Percentiles rank a stretch among this genome's conserved stretches.
phyloP scores from a whole-genome alignment of 35 echinoderm and acorn worm genomes.

The Ophiothrix spiculata region DNA sequence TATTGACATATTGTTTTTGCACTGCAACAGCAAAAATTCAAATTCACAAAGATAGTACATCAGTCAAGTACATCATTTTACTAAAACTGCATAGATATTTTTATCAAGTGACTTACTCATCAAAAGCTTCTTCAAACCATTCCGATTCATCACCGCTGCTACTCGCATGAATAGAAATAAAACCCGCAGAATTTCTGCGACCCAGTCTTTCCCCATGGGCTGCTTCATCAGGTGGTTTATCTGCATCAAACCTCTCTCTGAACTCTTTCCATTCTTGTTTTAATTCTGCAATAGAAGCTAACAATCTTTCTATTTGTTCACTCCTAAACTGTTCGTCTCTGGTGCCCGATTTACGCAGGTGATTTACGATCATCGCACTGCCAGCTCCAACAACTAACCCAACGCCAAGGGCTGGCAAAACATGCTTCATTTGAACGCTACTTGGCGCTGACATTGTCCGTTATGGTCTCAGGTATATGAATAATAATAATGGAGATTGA shows the following conservation, averaged over 20 bases:
- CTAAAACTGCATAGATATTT: no score
- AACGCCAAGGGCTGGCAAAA: conserved; percentile 55
- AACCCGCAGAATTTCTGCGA: conserved; percentile 18
- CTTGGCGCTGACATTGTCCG: background rate
- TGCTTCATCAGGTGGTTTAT: background rate
- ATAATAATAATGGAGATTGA: no score
- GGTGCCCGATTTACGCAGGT: conserved; percentile 1
- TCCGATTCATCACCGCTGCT: conserved; percentile 48
- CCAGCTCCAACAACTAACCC: conserved; percentile 62
- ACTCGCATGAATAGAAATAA: conserved; percentile 38
- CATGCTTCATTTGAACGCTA: conserved; percentile 30
- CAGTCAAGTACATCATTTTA: no score
- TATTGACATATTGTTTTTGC: no score
- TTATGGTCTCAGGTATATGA: no score
- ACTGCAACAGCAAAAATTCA: no score
- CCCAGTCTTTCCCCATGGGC: background rate
- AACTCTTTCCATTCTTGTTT: conserved; percentile 51
- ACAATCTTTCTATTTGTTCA: conserved; percentile 10
- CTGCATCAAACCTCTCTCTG: background rate
- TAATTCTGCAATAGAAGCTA: conserved; percentile 22
- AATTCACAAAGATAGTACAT: no score
- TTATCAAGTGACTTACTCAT: conserved; percentile 22
- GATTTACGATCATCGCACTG: conserved; percentile 19
- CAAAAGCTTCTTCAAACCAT: conserved; percentile 27
- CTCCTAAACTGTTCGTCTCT: background rate